A percentile compares a stretch with the other conserved stretches of the same genome.
These are phyloP conservation scores for Tetranychus piercei DNA, from an alignment of 2,888 invertebrate species.

Conservation along the genomic window DNA sequence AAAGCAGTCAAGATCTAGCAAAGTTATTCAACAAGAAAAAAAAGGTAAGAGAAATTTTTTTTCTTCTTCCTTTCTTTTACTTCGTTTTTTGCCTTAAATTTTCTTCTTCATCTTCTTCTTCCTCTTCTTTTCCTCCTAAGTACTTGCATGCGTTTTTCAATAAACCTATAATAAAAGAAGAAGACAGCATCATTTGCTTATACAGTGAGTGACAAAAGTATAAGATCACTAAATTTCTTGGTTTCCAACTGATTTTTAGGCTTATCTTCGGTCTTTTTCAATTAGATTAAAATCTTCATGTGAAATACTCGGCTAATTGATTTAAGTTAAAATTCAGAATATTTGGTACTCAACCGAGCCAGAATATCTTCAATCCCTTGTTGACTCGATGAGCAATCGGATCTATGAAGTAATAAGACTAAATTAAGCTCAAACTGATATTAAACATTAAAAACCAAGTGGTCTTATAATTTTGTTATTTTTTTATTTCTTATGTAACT, in stretches of 20 bases:
- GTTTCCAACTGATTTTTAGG: too few species aligned
- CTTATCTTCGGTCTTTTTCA: too few species aligned
- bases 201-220: too few species aligned
- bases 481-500: too few species aligned
- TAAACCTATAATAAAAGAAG: too few species aligned
- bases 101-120: conserved; percentile 15
- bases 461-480: background rate
- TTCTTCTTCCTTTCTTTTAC: background rate
- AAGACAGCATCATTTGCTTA: too few species aligned
- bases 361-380: background rate
- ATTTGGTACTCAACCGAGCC: background rate
- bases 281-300: too few species aligned
- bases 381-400: background rate
- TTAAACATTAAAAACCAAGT: background rate
- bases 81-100: conserved; percentile 11
- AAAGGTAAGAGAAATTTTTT: background rate
- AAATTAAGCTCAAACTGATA: background rate
- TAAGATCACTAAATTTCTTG: too few species aligned
- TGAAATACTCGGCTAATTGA: too few species aligned
- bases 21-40: background rate
- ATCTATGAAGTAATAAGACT: background rate
- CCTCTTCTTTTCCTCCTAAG: conserved; percentile 11
- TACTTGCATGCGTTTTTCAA: too few species aligned
- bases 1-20: background rate
- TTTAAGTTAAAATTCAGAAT: background rate